Conservation (phyloP, 2,113 vertebrate genomes). For the Cheilinus undulatus region DNA sequence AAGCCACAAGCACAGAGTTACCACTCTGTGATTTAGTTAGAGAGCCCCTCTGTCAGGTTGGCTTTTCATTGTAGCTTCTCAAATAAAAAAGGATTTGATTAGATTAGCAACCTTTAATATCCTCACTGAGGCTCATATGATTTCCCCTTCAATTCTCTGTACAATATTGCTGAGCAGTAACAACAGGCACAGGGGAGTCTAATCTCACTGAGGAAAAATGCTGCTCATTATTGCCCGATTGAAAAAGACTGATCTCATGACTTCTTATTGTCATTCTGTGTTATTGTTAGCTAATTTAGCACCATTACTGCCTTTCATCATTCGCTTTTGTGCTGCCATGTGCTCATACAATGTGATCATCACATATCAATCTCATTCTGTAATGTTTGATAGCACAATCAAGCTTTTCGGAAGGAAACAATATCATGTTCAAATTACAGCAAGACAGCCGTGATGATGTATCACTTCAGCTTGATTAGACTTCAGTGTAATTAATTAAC, state of each 20-base stretch:
- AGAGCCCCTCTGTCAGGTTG: slow-evolving; percentile 28
- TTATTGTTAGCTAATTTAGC: slow-evolving; percentile 29
- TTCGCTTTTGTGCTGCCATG: slow-evolving; percentile 39
- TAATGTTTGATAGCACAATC: slow-evolving; percentile 30
- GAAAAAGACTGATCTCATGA: slow-evolving; percentile 16
- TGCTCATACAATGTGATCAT: slow-evolving; percentile 45
- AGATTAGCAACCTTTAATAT: slow-evolving; percentile 56
- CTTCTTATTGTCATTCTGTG: slow-evolving; percentile 5
- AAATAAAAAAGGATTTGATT: slow-evolving; percentile 38
- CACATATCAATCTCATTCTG: slow-evolving; percentile 31
- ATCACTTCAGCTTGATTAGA: slow-evolving; percentile 39
- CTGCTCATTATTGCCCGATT: background rate
- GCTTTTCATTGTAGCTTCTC: slow-evolving; percentile 21
- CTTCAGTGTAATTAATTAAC: slow-evolving; percentile 53
- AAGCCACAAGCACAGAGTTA: slow-evolving; percentile 13
- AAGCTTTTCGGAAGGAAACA: slow-evolving; percentile 14
- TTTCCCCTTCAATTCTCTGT: slow-evolving; percentile 23
- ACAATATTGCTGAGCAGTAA: slow-evolving; percentile 26
- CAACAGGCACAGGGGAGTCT: slow-evolving; percentile 14
- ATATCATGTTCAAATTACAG: slow-evolving; percentile 18
- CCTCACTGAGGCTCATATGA: slow-evolving; percentile 12
- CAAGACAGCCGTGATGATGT: slow-evolving; percentile 1
- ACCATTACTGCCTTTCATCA: slow-evolving; percentile 11
- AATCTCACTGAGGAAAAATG: background rate
- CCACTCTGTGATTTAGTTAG: slow-evolving; percentile 52